phyloP scores from a whole-genome alignment of 1,140 invertebrate species.

The Dermatophagoides farinae region DNA sequence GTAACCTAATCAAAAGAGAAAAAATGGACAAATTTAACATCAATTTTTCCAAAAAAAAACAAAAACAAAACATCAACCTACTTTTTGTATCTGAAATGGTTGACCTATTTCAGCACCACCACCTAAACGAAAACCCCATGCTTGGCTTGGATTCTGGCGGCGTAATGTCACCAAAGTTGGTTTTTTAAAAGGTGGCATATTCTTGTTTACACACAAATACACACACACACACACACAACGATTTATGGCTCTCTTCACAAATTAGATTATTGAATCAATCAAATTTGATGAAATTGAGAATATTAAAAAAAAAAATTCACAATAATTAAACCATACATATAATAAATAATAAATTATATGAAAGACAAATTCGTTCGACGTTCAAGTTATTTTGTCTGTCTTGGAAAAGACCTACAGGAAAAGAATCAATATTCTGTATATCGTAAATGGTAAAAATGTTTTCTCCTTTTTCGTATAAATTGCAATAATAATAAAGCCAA shows the following conservation, averaged over 20 bases:
- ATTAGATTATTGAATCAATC: not conserved
- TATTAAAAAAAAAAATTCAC: not conserved
- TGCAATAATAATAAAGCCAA: too few relatives aligned
- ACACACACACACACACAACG: too few relatives aligned
- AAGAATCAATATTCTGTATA: too few relatives aligned
- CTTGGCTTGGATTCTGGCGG: slow-evolving; percentile 48
- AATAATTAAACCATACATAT: not conserved
- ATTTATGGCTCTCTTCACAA: not conserved
- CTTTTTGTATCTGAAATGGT: slow-evolving; percentile 9
- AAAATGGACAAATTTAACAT: not conserved
- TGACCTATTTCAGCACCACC: slow-evolving; percentile 37
- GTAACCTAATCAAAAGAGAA: slow-evolving; percentile 21
- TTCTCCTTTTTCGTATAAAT: too few relatives aligned
- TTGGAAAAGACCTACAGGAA: too few relatives aligned
- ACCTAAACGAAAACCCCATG: slow-evolving; percentile 83
- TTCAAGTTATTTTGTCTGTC: too few relatives aligned
- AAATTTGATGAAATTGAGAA: not conserved
- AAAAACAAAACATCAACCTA: not conserved
- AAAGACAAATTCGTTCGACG: too few relatives aligned
- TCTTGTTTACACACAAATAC: too few relatives aligned
- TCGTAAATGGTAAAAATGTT: too few relatives aligned
- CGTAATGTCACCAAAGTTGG: slow-evolving; percentile 42
- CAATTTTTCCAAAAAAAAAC: not conserved
- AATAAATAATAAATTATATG: too few relatives aligned
- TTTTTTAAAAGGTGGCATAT: slow-evolving; percentile 7